These are phyloP conservation scores for Rotaria socialis DNA, from an alignment of 2,888 invertebrate genomes.

Conservation along the genomic window DNA sequence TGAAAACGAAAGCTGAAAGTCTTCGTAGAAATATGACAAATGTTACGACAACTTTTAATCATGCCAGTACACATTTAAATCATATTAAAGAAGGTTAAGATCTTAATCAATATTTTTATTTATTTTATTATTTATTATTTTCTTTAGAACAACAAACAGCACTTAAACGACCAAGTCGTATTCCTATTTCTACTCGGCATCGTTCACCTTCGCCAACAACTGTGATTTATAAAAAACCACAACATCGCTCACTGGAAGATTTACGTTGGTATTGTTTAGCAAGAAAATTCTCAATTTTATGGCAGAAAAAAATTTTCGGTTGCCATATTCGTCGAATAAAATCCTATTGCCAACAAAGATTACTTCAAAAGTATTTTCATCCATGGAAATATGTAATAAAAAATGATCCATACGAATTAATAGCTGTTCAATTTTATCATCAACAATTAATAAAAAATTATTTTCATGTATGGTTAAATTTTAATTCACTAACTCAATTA, in stretches of 20 bases:
- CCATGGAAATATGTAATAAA: neutral
- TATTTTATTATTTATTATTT: neutral
- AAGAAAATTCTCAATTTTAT: conserved; percentile 15
- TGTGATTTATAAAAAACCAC: conserved; percentile 21
- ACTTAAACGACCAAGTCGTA: conserved; percentile 14
- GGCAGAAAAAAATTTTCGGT: neutral
- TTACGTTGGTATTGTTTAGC: neutral
- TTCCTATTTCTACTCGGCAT: neutral
- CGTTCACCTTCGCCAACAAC: conserved; percentile 14
- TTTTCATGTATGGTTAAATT: neutral
- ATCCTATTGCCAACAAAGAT: neutral
- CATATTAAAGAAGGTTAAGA: neutral
- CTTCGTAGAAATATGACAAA: neutral
- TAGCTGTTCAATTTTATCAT: neutral
- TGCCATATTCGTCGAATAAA: neutral
- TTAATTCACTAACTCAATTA: neutral
- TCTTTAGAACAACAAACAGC: neutral
- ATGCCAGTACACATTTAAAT: conserved; percentile 32
- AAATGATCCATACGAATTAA: neutral
- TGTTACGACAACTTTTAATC: neutral
- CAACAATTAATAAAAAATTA: neutral
- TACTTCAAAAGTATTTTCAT: neutral
- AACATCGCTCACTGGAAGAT: neutral
- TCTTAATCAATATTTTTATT: neutral
- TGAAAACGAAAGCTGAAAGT: neutral